Conservation (phyloP, 1,140 invertebrate genomes). For the Pseudomyrmex dendroicus region DNA sequence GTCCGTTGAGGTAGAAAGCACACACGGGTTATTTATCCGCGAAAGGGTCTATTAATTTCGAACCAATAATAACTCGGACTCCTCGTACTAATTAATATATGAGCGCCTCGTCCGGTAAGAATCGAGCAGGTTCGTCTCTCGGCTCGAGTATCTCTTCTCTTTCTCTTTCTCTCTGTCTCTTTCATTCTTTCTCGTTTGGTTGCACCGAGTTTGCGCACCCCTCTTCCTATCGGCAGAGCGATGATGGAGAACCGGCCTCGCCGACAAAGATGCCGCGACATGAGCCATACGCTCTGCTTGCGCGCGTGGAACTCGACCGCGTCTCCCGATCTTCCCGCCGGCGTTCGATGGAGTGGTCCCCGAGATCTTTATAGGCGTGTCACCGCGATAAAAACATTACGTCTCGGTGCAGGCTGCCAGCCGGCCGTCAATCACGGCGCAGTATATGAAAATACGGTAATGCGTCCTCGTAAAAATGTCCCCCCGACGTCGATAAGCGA, state of each 20-base stretch:
- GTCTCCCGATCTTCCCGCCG: slow-evolving; percentile 66
- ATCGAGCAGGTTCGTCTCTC: slow-evolving; percentile 78
- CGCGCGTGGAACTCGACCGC: slow-evolving; percentile 49
- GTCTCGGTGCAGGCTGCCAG: slow-evolving; percentile 30
- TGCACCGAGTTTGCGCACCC: slow-evolving; percentile 56
- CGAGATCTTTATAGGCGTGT: slow-evolving; percentile 76
- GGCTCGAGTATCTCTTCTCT: slow-evolving; percentile 19
- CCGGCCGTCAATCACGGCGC: slow-evolving; percentile 21
- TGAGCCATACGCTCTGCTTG: slow-evolving; percentile 75
- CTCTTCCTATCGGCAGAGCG: slow-evolving; percentile 77
- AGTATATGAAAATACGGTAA: slow-evolving; percentile 27
- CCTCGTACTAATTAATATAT: slow-evolving; percentile 82
- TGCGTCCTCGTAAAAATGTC: slow-evolving; percentile 26
- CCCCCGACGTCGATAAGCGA: slow-evolving; percentile 8
- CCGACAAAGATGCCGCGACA: slow-evolving; percentile 83
- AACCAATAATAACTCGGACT: slow-evolving; percentile 81
- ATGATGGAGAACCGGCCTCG: slow-evolving; percentile 81
- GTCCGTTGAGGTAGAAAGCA: slow-evolving; percentile 54
- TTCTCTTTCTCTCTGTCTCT: slow-evolving; percentile 1
- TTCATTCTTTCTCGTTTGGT: slow-evolving; percentile 9
- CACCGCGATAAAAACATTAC: slow-evolving; percentile 71
- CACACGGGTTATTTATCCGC: slow-evolving; percentile 75
- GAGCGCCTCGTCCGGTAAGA: slow-evolving; percentile 76
- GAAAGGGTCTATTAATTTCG: slow-evolving; percentile 80
- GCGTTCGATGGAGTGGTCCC: slow-evolving; percentile 65